These are phyloP conservation scores for Vespertilio murinus DNA, from an alignment of 2,797 vertebrate species.

Conservation along the genomic window DNA sequence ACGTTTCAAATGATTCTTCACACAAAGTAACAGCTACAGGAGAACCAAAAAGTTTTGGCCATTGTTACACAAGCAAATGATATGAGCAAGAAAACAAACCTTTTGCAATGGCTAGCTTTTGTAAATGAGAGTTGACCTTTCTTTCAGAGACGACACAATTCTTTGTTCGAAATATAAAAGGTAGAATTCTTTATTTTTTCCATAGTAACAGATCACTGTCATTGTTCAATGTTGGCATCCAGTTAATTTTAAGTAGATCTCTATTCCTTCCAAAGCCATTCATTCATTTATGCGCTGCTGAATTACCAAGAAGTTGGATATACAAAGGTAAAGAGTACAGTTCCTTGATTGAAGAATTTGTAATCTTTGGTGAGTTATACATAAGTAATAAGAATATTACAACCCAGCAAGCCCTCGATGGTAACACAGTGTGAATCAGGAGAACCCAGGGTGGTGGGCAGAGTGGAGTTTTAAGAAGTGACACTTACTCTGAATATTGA, in stretches of 20 bases:
- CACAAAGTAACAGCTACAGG: constrained; percentile 63
- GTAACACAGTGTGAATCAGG: background rate
- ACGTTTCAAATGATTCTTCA: constrained; percentile 70
- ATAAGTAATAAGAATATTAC: background rate
- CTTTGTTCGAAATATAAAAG: constrained; percentile 20
- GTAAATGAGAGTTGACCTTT: constrained; percentile 64
- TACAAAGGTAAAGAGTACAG: background rate
- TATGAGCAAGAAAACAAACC: constrained; percentile 47
- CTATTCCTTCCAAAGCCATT: background rate
- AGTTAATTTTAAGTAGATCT: background rate
- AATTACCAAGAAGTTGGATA: background rate
- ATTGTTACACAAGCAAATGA: constrained; percentile 53
- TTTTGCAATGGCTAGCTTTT: background rate
- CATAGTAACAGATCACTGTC: constrained; percentile 22
- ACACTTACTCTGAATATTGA: background rate
- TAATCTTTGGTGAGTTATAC: background rate
- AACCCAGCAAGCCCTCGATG: background rate
- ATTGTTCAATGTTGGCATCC: constrained; percentile 1
- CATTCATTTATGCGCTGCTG: background rate
- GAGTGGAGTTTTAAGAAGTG: background rate
- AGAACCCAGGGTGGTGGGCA: background rate
- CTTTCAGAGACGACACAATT: background rate
- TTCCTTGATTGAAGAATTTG: background rate
- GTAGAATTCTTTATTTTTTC: constrained; percentile 35
- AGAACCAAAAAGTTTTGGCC: constrained; percentile 58